Conservation (phyloP, 2,113 vertebrate genomes). For the Paramisgurnus dabryanus region DNA sequence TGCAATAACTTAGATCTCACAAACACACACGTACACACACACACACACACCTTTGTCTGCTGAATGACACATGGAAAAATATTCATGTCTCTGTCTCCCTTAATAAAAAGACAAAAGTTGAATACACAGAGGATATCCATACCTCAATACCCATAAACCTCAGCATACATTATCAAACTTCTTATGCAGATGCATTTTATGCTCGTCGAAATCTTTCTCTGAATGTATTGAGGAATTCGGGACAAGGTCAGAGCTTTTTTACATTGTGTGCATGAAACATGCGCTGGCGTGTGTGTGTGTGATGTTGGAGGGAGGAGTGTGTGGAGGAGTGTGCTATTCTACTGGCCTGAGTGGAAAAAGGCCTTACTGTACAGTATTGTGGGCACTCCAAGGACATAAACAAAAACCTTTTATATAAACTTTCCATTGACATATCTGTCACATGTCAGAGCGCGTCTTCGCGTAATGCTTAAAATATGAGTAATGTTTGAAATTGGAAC, state of each 20-base stretch:
- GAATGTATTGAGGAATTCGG: slow-evolving; percentile 19
- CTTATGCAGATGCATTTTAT: slow-evolving; percentile 36
- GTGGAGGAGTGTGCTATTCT: slow-evolving; percentile 48
- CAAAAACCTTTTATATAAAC: slow-evolving; percentile 29
- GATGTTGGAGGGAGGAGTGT: slow-evolving; percentile 24
- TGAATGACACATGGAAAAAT: slow-evolving; percentile 41
- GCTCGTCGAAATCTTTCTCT: neutral
- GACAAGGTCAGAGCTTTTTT: slow-evolving; percentile 50
- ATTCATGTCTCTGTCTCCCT: slow-evolving; percentile 28
- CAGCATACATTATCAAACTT: slow-evolving; percentile 27
- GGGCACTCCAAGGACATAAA: slow-evolving; percentile 48
- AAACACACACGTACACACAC: slow-evolving; percentile 24
- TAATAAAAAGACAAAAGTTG: slow-evolving; percentile 37
- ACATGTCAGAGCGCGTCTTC: neutral
- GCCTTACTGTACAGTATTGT: slow-evolving; percentile 39
- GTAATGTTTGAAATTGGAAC: slow-evolving; percentile 20
- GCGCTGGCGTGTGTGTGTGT: neutral
- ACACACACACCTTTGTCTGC: slow-evolving; percentile 41
- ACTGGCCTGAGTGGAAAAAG: slow-evolving; percentile 45
- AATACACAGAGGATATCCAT: slow-evolving; percentile 17
- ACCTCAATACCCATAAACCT: neutral
- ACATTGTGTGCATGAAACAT: neutral
- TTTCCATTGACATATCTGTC: slow-evolving; percentile 12
- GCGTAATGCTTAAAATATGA: slow-evolving; percentile 14
- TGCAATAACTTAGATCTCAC: slow-evolving; percentile 34